phyloP scores from a whole-genome alignment of 2,113 vertebrate genomes.

The Cacatua alba region DNA sequence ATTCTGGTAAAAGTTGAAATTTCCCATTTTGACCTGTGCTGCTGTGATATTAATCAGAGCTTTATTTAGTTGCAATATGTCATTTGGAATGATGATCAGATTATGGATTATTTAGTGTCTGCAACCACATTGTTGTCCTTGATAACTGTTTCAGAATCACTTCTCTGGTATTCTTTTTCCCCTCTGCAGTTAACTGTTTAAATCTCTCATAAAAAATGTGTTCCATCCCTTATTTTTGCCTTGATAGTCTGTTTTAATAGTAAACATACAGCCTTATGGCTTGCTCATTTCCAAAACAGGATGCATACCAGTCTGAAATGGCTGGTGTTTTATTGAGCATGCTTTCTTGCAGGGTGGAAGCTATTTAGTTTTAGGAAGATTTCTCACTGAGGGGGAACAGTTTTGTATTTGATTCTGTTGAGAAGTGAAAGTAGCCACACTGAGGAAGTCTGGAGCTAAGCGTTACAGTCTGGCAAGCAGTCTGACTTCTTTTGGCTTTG shows the following conservation, averaged over 20 bases:
- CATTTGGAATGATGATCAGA: background rate
- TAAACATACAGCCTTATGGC: background rate
- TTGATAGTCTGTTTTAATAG: background rate
- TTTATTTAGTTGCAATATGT: background rate
- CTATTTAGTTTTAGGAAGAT: background rate
- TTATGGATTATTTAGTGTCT: background rate
- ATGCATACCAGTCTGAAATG: background rate
- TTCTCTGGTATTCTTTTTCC: accelerated
- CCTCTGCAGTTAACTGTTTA: background rate
- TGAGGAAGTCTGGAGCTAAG: background rate
- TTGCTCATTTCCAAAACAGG: background rate
- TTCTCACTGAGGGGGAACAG: background rate
- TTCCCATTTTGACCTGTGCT: background rate
- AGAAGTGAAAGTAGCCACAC: background rate
- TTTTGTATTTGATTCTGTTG: background rate
- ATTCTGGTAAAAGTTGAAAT: background rate
- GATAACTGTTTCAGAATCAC: background rate
- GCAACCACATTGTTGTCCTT: accelerated
- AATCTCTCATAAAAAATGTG: background rate
- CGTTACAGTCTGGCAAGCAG: background rate
- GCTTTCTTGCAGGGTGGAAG: background rate
- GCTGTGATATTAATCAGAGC: background rate
- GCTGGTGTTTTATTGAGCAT: background rate
- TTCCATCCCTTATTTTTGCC: background rate
- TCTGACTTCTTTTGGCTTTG: background rate